These are phyloP conservation scores for Tupaia tana DNA, from an alignment of 2,113 vertebrate genomes.

Conservation along the genomic window DNA sequence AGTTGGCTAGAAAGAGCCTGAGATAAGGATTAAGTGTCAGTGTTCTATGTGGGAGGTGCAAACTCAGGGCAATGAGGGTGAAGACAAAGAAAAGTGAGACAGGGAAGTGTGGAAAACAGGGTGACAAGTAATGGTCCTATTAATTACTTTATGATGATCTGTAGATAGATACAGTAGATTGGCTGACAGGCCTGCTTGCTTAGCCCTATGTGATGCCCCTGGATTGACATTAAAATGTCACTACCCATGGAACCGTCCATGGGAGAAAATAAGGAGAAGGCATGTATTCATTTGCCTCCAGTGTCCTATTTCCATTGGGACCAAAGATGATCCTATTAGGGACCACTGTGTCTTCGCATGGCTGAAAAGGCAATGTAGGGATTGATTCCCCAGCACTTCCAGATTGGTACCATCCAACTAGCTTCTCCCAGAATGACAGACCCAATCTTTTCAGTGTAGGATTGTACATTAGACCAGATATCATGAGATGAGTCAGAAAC, in stretches of 20 bases:
- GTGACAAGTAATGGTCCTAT: too few species aligned
- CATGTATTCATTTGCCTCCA: background rate
- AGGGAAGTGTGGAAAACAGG: background rate
- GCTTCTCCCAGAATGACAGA: background rate
- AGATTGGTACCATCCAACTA: background rate
- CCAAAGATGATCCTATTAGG: background rate
- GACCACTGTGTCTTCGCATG: too few species aligned
- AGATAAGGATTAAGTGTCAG: background rate
- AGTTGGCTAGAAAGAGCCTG: background rate
- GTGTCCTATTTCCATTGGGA: background rate
- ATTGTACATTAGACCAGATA: background rate
- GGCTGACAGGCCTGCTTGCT: background rate
- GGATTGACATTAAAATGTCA: background rate
- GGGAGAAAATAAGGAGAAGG: background rate
- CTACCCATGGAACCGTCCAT: background rate
- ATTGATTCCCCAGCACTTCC: background rate
- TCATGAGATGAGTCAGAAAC: background rate
- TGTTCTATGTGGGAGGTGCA: background rate
- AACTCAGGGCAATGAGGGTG: background rate
- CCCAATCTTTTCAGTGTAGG: background rate
- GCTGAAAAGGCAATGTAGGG: too few species aligned
- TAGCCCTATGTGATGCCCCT: background rate
- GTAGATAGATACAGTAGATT: background rate
- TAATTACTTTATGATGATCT: background rate
- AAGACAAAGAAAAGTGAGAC: background rate